Conservation (phyloP, 2,113 vertebrate genomes). For the Coregonus clupeaformis region DNA sequence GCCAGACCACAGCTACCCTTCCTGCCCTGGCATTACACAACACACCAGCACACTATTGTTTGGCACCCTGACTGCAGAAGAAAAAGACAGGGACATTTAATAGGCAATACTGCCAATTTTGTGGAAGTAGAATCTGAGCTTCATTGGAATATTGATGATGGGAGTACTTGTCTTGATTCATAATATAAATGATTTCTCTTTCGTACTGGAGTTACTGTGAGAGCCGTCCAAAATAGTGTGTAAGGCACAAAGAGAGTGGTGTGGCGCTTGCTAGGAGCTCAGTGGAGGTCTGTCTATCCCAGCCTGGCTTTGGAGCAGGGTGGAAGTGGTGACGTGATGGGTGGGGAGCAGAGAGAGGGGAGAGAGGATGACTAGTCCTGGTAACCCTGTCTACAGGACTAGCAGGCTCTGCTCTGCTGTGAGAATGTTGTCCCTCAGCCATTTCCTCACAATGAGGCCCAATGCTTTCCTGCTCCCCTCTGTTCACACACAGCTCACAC, state of each 20-base stretch:
- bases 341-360: not conserved
- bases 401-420: slow-evolving; percentile 35
- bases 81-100: not conserved
- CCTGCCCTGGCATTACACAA: not conserved
- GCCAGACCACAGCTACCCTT: slow-evolving; percentile 41
- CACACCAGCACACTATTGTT: not conserved
- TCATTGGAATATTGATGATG: not conserved
- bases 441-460: slow-evolving; percentile 75
- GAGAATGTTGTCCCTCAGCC: slow-evolving; percentile 74
- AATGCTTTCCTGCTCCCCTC: slow-evolving; percentile 66
- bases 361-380: not conserved
- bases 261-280: not conserved
- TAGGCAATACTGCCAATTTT: not conserved
- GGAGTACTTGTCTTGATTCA: not conserved
- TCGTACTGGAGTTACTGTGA: not conserved
- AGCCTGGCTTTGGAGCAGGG: not conserved
- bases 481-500: slow-evolving; percentile 52
- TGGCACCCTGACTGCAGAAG: not conserved
- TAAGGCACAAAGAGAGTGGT: not conserved
- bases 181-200: not conserved
- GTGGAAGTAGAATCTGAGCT: not conserved
- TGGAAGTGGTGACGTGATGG: not conserved
- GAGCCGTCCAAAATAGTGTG: not conserved
- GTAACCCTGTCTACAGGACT: slow-evolving; percentile 7
- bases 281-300: not conserved